Evolutionary conservation across 2,888 invertebrate species (phyloP).

Genomic region (Callosobruchus maculatus): DNA sequence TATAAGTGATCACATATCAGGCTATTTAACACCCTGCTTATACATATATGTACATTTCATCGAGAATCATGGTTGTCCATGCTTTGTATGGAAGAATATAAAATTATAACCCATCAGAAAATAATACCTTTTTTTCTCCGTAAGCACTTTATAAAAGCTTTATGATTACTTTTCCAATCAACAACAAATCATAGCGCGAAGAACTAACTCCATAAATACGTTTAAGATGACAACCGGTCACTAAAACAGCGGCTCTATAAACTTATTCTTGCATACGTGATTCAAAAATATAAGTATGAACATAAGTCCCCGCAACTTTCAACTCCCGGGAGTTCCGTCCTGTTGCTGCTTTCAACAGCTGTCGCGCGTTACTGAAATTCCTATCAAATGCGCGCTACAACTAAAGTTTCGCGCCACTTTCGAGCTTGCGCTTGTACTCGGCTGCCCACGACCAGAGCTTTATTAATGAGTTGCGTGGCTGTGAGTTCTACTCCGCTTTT

Average conservation of each 20-base stretch:
- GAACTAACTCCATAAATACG: background rate
- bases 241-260: background rate
- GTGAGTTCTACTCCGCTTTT: no score
- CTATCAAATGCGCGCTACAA: background rate
- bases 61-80: no score
- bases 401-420: background rate
- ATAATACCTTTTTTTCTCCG: no score
- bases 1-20: no score
- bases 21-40: no score
- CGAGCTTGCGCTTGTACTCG: background rate
- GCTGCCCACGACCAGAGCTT: background rate
- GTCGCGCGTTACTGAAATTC: background rate
- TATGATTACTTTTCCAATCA: no score
- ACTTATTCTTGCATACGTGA: background rate
- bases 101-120: no score
- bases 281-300: background rate
- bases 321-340: background rate
- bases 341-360: background rate
- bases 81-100: no score
- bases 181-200: background rate
- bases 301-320: background rate
- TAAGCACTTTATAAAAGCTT: no score
- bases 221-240: background rate
- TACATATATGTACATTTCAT: no score
- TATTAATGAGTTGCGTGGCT: no score